Evolutionary conservation across 1,140 invertebrate species (phyloP).

Genomic region (Bombus confusus): DNA sequence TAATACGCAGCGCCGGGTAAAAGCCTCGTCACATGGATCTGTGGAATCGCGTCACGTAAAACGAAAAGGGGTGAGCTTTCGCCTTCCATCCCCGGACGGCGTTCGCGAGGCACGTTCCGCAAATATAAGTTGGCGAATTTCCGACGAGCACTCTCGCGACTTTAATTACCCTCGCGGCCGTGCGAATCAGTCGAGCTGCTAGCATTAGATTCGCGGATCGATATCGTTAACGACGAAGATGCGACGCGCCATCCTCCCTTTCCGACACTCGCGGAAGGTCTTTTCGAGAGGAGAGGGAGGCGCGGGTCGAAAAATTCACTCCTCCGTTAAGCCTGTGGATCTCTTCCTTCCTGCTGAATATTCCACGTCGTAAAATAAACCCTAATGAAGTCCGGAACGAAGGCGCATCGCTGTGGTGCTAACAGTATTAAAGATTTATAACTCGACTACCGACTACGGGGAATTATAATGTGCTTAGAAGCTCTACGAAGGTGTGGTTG

Average conservation of each 20-base stretch:
- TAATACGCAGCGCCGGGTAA: neutral
- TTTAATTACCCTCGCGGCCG: conserved; percentile 24
- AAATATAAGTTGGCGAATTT: conserved; percentile 52
- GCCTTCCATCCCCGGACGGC: neutral
- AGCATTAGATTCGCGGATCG: neutral
- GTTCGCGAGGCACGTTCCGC: conserved; percentile 11
- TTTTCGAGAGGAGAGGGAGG: neutral
- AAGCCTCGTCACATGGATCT: neutral
- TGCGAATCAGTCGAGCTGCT: neutral
- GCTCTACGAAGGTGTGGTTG: conserved; percentile 71
- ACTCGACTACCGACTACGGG: conserved; percentile 54
- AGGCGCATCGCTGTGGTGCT: conserved; percentile 66
- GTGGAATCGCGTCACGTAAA: neutral
- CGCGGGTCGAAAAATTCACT: conserved; percentile 27
- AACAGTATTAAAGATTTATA: conserved; percentile 77
- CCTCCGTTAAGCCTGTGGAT: neutral
- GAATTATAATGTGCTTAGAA: conserved; percentile 77
- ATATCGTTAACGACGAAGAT: neutral
- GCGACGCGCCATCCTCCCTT: no score
- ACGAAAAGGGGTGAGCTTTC: neutral
- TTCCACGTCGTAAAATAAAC: conserved; percentile 42
- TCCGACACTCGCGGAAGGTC: neutral
- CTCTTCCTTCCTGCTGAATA: neutral
- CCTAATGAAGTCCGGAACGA: conserved; percentile 63
- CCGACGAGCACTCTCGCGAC: neutral